Evolutionary conservation across 2,113 vertebrate genomes (phyloP).

Genomic region (Amazona guildingii): DNA sequence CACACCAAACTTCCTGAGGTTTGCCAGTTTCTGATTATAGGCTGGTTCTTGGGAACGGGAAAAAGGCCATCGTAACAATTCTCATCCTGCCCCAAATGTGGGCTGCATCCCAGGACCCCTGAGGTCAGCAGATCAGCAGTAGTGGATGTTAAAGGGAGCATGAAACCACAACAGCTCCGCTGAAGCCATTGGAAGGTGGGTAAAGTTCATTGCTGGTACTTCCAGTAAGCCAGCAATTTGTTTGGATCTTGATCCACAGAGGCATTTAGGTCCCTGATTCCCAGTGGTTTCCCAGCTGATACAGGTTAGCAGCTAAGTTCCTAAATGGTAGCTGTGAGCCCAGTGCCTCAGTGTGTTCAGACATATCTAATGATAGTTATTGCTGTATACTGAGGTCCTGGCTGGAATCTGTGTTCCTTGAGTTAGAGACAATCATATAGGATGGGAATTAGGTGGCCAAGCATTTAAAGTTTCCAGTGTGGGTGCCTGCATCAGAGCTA

Average conservation of each 20-base stretch:
- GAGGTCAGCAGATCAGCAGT: conserved; percentile 28
- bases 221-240: conserved; percentile 22
- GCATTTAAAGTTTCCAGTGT: not conserved
- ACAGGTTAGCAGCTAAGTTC: not conserved
- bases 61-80: not conserved
- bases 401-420: not conserved
- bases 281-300: not conserved
- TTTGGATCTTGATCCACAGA: not conserved
- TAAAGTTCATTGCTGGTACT: conserved; percentile 11
- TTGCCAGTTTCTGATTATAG: conserved; percentile 55
- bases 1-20: not conserved
- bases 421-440: not conserved
- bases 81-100: not conserved
- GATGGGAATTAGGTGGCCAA: not conserved
- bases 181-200: not conserved
- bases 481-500: not conserved
- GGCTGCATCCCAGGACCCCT: conserved; percentile 18
- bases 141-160: not conserved
- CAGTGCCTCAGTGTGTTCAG: not conserved
- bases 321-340: not conserved
- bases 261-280: not conserved
- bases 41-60: not conserved
- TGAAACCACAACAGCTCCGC: not conserved
- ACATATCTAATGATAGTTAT: not conserved
- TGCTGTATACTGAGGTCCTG: not conserved